These are phyloP conservation scores for Spodoptera exigua DNA, from an alignment of 2,888 invertebrate species.

Conservation along the genomic window DNA sequence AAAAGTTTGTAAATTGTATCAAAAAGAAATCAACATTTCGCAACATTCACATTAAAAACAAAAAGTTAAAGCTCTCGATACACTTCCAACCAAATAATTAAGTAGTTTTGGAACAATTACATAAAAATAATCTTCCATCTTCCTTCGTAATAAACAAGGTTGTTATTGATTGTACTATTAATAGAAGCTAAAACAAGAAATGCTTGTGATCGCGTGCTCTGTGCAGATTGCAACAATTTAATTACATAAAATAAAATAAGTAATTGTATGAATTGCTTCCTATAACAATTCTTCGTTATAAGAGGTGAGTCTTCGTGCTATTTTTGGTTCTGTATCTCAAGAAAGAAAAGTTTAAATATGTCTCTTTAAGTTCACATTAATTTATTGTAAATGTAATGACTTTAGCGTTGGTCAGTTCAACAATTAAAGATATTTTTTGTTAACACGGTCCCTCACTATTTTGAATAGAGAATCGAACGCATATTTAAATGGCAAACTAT, in stretches of 20 bases:
- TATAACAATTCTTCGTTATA: slow-evolving; percentile 26
- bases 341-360: no score
- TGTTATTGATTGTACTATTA: no score
- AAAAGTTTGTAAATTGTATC: no score
- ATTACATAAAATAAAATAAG: slow-evolving; percentile 58
- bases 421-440: no score
- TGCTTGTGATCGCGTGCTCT: slow-evolving; percentile 55
- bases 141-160: background rate
- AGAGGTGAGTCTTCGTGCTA: background rate
- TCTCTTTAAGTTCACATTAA: background rate
- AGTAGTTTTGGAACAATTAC: slow-evolving; percentile 18
- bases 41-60: no score
- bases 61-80: no score
- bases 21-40: no score
- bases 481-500: no score
- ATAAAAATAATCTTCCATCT: slow-evolving; percentile 24
- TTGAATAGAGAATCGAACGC: no score
- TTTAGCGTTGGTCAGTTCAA: no score
- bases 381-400: background rate
- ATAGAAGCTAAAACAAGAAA: slow-evolving; percentile 8
- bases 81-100: no score
- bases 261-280: slow-evolving; percentile 57
- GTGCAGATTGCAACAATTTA: slow-evolving; percentile 48
- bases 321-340: slow-evolving; percentile 27
- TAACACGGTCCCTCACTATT: no score